Base-by-base conservation (phyloP, 2,797 vertebrate genomes). In the Danio choprae region DNA sequence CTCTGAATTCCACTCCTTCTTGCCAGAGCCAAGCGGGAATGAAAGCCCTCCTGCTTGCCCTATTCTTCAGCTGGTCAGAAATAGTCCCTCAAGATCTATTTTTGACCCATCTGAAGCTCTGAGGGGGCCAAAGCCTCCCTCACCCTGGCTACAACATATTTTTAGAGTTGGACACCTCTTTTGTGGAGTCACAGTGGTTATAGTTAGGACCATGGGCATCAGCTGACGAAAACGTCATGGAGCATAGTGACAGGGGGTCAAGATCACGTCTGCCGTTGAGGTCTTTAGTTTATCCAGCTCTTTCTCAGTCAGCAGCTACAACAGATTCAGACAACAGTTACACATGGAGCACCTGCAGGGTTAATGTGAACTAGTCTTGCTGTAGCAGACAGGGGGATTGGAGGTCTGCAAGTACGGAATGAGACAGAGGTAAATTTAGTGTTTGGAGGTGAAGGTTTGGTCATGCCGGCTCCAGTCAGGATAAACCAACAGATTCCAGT, bases 131-230 rank as follows among this genome's bases (percentile, higher is more conserved):
- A 84, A 83, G 69, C 70, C 81, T 79, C 11, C 71, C 56, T 84
- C 63, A 65, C 77, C 80, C 67, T 55, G 71, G 72, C 85, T 87
- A 84, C 83, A 82, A 71, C 46, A 5, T 88, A 89, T 87, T 84
- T 84, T 84, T 88, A 87, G 86, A 68, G 48, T 10, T 72, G 29
- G 8, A 79, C 48, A 69, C 58, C 41, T 87, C 79, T 86, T 88
- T 86, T 87, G 85, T 87, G 76, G 84, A 84, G 84, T 87, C 84
- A 87, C 79, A 81, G 72, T 43, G 68, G 75, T 83, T 88, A 87
- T 82, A 87, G 83, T 85, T 88, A 85, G 85, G 65, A 58, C 29
- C 65, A 9, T 44, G 3, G 6, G 56, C 13, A 58, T 87, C 80
- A 83, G 79, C 81, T 87, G 85, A 80, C 4, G 6, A 58, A 74